phyloP scores from a whole-genome alignment of 2,113 vertebrate species.

The Tautogolabrus adspersus region DNA sequence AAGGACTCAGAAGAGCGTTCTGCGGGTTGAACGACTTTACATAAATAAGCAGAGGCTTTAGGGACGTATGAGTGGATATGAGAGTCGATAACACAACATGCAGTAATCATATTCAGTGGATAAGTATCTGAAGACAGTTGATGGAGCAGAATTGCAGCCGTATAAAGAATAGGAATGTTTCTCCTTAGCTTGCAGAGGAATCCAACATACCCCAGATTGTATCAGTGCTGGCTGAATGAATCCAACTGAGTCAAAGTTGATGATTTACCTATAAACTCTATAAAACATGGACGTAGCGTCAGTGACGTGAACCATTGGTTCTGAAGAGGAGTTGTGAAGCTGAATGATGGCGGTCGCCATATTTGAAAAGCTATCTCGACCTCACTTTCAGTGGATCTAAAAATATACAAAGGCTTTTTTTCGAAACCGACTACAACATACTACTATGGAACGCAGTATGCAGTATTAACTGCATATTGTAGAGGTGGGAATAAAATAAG shows the following conservation, averaged over 20 bases:
- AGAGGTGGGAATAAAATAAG: no score
- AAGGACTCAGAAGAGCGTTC: constrained; percentile 23
- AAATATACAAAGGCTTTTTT: no score
- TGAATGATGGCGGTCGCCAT: no score
- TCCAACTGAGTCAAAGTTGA: not conserved
- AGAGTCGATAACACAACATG: constrained; percentile 9
- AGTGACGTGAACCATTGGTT: no score
- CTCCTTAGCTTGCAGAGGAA: not conserved
- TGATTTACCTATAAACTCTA: not conserved
- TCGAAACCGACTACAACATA: no score
- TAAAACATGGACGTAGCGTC: no score
- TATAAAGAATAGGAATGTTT: not conserved
- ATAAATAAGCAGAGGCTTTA: constrained; percentile 33
- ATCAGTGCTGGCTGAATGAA: not conserved
- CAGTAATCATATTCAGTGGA: not conserved
- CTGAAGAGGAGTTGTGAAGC: no score
- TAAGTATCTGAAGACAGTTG: not conserved
- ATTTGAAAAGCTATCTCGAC: no score
- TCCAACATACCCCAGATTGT: not conserved
- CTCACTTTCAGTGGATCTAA: no score
- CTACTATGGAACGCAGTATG: no score
- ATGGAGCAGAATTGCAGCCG: not conserved
- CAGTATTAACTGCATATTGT: no score
- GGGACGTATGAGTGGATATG: constrained; percentile 1
- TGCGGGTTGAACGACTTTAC: constrained; percentile 11